Evolutionary conservation across 2,113 vertebrate species (phyloP), one percentile per base, ranked within the genome.

Genomic region (Pollachius pollachius): DNA sequence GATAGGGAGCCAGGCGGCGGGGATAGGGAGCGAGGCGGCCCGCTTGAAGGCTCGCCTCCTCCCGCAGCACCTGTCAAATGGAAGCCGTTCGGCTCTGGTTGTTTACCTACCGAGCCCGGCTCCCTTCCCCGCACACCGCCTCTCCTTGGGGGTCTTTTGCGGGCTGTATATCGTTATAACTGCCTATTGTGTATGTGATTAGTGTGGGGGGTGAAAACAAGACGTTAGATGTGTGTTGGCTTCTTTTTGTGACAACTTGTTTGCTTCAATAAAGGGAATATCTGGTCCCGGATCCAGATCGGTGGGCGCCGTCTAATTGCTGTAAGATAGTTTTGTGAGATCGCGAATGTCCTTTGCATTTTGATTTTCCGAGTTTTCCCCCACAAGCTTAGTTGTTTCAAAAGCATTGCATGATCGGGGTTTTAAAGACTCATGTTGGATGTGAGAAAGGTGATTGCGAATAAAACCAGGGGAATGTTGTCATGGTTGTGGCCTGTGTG

Each of bases 21-120:
- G 2, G 2, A 27, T 3, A 34, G 30, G 30, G 30, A 34, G 30
- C 30, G 6, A 34, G 6, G 30, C 6, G 30, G 30, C 30, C 30
- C 30, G 6, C 30, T 23, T 23, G 16, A 48, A 23, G 65, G 52
- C 15, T 61, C 67, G 23, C 73, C 70, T 80, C 52, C 8, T 8
- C 54, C 67, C 37, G 73, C 73, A 85, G 79, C 89, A 90, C 84
- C 85, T 90, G 89, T 88, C 87, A 89, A 87, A 87, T 84, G 84
- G 86, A 84, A 85, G 81, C 85, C 84, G 78, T 84, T 84, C 88
- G 78, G 81, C 69, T 82, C 81, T 74, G 69, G 87, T 86, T 91
- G 89, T 91, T 91, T 89, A 90, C 89, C 79, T 89, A 77, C 82
- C 65, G 12, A 85, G 37, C 7, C 65, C 79, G 65, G 76, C 65